Base-by-base conservation (phyloP, 2,113 vertebrate species). In the Okapia johnstoni region DNA sequence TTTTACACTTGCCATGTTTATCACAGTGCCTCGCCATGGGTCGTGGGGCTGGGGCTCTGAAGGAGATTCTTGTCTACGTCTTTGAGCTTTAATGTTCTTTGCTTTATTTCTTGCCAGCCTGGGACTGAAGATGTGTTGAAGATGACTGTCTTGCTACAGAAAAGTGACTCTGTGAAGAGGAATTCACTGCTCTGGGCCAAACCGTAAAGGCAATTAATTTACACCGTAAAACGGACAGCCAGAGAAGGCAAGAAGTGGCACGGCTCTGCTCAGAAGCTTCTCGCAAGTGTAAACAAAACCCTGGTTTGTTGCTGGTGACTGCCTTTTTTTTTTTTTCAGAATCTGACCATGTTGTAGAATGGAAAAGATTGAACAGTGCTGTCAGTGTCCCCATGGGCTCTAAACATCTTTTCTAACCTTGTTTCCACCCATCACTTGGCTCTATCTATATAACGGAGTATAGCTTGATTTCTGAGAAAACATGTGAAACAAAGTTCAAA, bases 91-190 rank as follows among this genome's bases (percentile, higher is more conserved):
- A 87, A 79, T 79, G 86, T 80, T 77, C 87, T 97, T 94, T 87
- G 93, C 85, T 94, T 88, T 36, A 93, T 93, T 96, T 94, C 83
- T 97, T 95, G 93, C 95, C 97, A 97, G 55, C 0, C 85, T 40
- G 94, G 46, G 86, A 96, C 58, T 95, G 80, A 96, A 96, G 94
- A 96, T 95, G 85, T 96, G 93, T 95, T 95, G 85, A 97, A 96
- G 83, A 98, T 95, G 97, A 95, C 94, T 97, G 86, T 95, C 70
- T 97, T 10, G 0, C 61, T 94, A 85, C 36, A 60, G 91, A 96
- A 98, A 98, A 98, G 93, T 98, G 97, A 98, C 93, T 97, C 88
- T 77, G 55, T 92, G 63, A 87, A 89, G 93, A 98, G 76, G 95
- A 98, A 98, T 98, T 98, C 90, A 92, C 48, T 43, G 60, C 73